Conservation (phyloP, 2,113 vertebrate genomes). For the Epinephelus moara region DNA sequence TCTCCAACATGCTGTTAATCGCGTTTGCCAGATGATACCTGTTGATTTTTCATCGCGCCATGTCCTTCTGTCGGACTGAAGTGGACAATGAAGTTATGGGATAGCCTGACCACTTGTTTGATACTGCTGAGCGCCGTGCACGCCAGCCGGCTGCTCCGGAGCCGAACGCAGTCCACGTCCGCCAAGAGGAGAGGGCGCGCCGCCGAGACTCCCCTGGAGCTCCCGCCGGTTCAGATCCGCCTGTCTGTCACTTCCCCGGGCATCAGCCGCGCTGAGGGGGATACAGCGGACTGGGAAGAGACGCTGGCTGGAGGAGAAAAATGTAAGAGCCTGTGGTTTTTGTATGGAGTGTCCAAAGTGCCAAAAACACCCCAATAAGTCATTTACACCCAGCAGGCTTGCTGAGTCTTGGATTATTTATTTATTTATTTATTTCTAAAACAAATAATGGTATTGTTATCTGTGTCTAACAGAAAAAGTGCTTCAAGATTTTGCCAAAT, state of each 20-base stretch:
- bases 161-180: slow-evolving; percentile 21
- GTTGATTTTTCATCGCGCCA: slow-evolving; percentile 66
- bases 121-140: slow-evolving; percentile 73
- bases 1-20: slow-evolving; percentile 4
- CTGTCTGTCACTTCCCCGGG: slow-evolving; percentile 44
- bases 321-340: slow-evolving; percentile 56
- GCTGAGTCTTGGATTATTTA: not conserved
- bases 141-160: slow-evolving; percentile 48
- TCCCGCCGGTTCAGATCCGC: slow-evolving; percentile 60
- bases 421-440: not conserved
- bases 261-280: slow-evolving; percentile 7
- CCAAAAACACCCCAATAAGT: not conserved
- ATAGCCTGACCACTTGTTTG: slow-evolving; percentile 79
- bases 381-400: not conserved
- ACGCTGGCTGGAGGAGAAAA: slow-evolving; percentile 28
- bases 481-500: not conserved
- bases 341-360: not conserved
- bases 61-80: slow-evolving; percentile 68
- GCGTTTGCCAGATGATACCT: slow-evolving; percentile 51
- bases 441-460: not conserved
- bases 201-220: slow-evolving; percentile 64
- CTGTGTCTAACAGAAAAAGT: not conserved
- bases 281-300: slow-evolving; percentile 17
- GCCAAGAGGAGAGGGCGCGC: slow-evolving; percentile 44
- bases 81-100: slow-evolving; percentile 85